Percentiles rank a stretch among this genome's conserved stretches.
phyloP scores from a whole-genome alignment of 1,140 invertebrate genomes.

The Ditylenchus dipsaci region DNA sequence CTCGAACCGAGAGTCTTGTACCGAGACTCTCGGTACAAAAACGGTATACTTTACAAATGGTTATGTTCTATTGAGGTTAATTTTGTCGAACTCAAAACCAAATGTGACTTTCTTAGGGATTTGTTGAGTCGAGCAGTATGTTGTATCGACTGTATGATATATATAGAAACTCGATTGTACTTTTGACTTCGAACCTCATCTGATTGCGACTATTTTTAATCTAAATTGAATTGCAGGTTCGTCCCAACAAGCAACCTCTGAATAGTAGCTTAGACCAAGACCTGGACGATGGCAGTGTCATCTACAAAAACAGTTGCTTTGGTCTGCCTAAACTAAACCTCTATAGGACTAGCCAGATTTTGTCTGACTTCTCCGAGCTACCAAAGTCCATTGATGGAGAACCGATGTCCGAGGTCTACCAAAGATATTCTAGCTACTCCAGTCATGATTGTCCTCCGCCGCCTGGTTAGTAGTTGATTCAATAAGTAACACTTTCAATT shows the following conservation, averaged over 20 bases:
- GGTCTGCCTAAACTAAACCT: conserved; percentile 10
- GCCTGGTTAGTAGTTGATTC: neutral
- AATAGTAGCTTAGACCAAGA: neutral
- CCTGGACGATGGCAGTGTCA: neutral
- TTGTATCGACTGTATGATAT: too few species aligned
- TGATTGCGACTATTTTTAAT: too few species aligned
- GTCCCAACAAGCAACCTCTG: neutral
- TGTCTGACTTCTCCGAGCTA: conserved; percentile 10
- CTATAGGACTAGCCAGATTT: conserved; percentile 11
- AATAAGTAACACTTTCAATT: too few species aligned
- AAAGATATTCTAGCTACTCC: neutral
- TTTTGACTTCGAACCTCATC: too few species aligned
- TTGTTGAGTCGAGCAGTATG: too few species aligned
- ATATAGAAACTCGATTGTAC: too few species aligned
- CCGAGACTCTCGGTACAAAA: too few species aligned
- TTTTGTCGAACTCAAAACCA: too few species aligned
- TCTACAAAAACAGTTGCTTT: conserved; percentile 4
- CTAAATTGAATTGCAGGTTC: conserved; percentile 3
- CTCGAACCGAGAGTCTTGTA: too few species aligned
- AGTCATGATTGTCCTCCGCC: conserved; percentile 11
- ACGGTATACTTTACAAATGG: too few species aligned
- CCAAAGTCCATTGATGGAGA: conserved; percentile 14
- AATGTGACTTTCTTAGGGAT: too few species aligned
- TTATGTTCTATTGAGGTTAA: too few species aligned
- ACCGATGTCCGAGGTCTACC: neutral